Evolutionary conservation across 2,888 invertebrate genomes (phyloP), one percentile per base, ranked within the genome.

Genomic region (Lottia gigantea): DNA sequence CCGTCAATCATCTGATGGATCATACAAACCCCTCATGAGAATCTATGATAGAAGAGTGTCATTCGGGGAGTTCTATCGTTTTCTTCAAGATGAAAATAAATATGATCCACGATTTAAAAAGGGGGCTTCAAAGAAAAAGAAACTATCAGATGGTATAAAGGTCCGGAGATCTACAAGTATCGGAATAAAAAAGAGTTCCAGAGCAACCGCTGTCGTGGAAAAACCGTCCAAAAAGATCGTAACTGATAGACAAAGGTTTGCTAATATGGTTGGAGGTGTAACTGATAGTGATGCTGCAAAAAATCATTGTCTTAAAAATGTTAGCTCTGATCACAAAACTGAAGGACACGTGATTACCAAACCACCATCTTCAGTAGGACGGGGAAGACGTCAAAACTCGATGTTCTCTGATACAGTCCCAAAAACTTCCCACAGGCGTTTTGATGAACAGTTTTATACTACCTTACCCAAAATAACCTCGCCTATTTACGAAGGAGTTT

Each of bases 81-180:
- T 19, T n/a, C n/a, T 68, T 3, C 46, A 49, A 49, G 47, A 63
- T 0, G 68, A 68, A 12, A 64, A 68, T n/a, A 64, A 68, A 26
- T 46, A 23, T 63, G 68, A 68, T 49, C 68, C 68, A 15, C 25
- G 68, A 49, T 64, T 64, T 47, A 68, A 68, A 47, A 68, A 64
- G 55, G 45, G 23, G 14, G 64, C 31, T 19, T 40, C 46, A 7
- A 26, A 45, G 40, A 49, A 64, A 23, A 69, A 55, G 61, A 64
- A 49, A 55, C 16, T 55, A 47, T 19, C 55, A 15, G 45, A 64
- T 16, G 47, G 49, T 7, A 1, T 8, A 26, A 69, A 69, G 45
- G 40, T 40, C 1, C 40, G 40, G 1, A 11, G 40, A 40, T 40
- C 40, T 40, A 40, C 40, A 40, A 40, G 8, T 40, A 40, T 40